Evolutionary conservation across 2,797 vertebrate genomes (phyloP), one percentile per base, ranked within the genome.

Genomic region (Fistularia commersonii): DNA sequence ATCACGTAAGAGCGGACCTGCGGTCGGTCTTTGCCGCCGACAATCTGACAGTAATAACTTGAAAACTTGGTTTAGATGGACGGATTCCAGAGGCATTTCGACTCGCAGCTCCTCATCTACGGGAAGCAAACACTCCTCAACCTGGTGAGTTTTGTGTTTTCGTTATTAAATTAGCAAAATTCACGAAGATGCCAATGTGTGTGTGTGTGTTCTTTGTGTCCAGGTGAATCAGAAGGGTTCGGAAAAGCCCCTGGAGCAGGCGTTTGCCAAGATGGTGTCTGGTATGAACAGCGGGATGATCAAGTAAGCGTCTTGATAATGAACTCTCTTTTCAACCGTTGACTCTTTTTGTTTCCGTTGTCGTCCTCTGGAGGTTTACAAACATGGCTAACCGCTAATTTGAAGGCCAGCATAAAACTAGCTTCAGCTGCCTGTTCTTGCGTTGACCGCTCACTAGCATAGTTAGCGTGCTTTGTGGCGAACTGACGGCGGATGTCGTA

Each of bases 211-310:
- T 7, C 4, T 45, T 8, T 60, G 12, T 13, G 36, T 46, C 2
- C 72, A 99, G 97, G 92, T 99, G 49, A 98, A 99, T 86, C 97
- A 99, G 61, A 99, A 98, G 72, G 97, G 97, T 41, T 97, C 95
- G 12, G 97, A 99, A 82, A 93, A 96, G 75, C 95, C 95, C 3
- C 91, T 99, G 7, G 97, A 98, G 52, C 92, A 98, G 70, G 90
- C 90, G 0, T 99, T 98, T 84, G 88, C 92, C 1, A 93, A 93
- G 77, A 94, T 99, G 95, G 91, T 95, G 13, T 87, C 87, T 51
- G 88, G 84, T 57, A 88, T 97, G 88, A 93, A 88, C 52, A 97
- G 93, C 8, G 90, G 90, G 39, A 88, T 94, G 91, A 87, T 99
- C 69, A 93, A 91, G 97, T 99, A 90, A 46, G 43, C 63, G 37